These are phyloP conservation scores for Carterocephalus palaemon DNA, from an alignment of 2,888 invertebrate species.

Conservation along the genomic window DNA sequence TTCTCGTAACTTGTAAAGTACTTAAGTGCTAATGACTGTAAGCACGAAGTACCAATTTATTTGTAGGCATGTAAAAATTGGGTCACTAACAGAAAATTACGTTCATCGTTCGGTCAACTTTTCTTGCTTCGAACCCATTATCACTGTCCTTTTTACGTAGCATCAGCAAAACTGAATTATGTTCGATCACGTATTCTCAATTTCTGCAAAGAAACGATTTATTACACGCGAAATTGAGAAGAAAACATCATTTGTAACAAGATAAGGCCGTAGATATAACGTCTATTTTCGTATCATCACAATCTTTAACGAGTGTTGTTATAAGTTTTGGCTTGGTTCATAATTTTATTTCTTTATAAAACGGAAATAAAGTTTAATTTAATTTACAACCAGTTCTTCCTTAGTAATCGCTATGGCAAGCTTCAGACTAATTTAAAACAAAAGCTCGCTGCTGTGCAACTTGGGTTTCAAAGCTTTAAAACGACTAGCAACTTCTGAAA, in stretches of 20 bases:
- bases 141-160: slow-evolving; percentile 25
- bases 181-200: slow-evolving; percentile 37
- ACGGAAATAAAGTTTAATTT: not conserved
- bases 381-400: not conserved
- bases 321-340: not conserved
- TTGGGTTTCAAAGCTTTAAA: not conserved
- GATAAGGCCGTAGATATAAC: not conserved
- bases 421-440: not conserved
- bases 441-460: not conserved
- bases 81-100: slow-evolving; percentile 20
- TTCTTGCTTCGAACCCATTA: slow-evolving; percentile 24
- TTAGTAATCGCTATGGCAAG: not conserved
- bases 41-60: not conserved
- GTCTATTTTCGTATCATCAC: slow-evolving; percentile 1
- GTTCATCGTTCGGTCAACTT: slow-evolving; percentile 11
- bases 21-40: too few relatives aligned
- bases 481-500: not conserved
- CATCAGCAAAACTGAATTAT: slow-evolving; percentile 37
- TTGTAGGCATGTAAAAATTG: slow-evolving; percentile 5
- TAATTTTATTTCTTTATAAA: not conserved
- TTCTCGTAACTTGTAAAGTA: too few relatives aligned
- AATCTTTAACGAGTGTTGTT: slow-evolving; percentile 1
- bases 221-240: slow-evolving; percentile 18
- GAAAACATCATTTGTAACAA: slow-evolving; percentile 8
- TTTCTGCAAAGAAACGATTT: slow-evolving; percentile 32